Conservation (phyloP, 2,797 vertebrate species). For the Rhabdophis nuchalis region DNA sequence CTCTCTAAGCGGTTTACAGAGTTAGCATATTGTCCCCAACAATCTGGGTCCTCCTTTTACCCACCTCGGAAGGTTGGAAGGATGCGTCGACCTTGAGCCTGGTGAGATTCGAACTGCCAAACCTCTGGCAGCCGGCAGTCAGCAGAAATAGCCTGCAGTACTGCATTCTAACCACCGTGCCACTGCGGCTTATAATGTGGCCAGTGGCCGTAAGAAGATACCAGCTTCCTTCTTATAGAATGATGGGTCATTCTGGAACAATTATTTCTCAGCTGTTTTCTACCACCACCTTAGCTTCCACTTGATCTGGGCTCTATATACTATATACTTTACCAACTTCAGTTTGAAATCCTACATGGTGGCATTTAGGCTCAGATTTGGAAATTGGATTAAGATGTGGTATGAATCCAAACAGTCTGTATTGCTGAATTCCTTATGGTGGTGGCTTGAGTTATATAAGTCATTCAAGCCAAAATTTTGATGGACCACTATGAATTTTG, state of each 20-base stretch:
- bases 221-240: neutral
- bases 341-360: neutral
- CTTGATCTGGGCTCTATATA: neutral
- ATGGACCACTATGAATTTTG: neutral
- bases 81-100: too few relatives aligned
- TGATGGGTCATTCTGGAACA: neutral
- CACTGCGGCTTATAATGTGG: neutral
- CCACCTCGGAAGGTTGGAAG: too few relatives aligned
- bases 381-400: neutral
- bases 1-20: too few relatives aligned
- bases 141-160: too few relatives aligned
- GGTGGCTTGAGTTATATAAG: neutral
- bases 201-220: neutral
- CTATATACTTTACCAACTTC: neutral
- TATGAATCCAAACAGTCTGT: neutral
- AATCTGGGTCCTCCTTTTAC: too few relatives aligned
- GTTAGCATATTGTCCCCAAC: too few relatives aligned
- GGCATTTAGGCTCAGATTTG: neutral
- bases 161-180: too few relatives aligned
- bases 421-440: neutral
- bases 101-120: too few relatives aligned
- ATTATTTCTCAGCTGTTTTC: neutral
- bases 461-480: neutral
- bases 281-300: neutral
- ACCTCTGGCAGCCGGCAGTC: too few relatives aligned